Base-by-base conservation (phyloP, 1,140 invertebrate genomes). In the Heliconius himera region DNA sequence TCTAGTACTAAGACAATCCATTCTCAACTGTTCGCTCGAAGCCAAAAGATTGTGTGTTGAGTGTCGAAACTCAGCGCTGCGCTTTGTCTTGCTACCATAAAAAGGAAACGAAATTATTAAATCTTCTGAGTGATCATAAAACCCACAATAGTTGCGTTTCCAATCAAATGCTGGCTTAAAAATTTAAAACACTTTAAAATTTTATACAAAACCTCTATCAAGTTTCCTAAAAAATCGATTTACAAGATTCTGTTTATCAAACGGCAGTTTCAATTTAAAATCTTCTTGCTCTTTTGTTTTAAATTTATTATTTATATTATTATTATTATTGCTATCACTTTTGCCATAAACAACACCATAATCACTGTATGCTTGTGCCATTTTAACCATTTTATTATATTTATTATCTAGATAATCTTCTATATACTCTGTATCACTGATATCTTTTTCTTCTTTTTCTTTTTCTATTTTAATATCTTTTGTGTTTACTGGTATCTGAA, bases 341-440 rank as follows among this genome's bases (percentile, higher is more conserved):
- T 90, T 91, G 16, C 66, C 84, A 74, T 87, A 83, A 5, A 94
- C 29, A 0, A 94, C 91, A 26, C 92, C 92, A 82, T 94, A 94
- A 77, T 94, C 92, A 81, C 92, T 94, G 36, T 94, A 94, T 0
- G 91, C 92, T 85, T 94, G 92, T 3, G 91, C 91, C 80, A 90
- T 83, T 82, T 87, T 83, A 0, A 81, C 84, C 74, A 92, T 82
- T 77, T 85, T 92, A 49, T 89, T 81, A 76, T 89, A 88, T 83
- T 90, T 90, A 78, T 84, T 84, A 77, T 87, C 81, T 11, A 86
- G 60, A 83, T 93, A 90, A 73, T 89, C 88, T 81, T 93, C 90
- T 26, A 92, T 78, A 72, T 93, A 92, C 78, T 93, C 86, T 0
- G 88, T 82, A 66, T 93, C 92, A 36, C 81, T 87, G n/a, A 87